These are phyloP conservation scores for Trematomus loennbergii DNA, from an alignment of 2,113 vertebrate genomes.

Conservation along the genomic window DNA sequence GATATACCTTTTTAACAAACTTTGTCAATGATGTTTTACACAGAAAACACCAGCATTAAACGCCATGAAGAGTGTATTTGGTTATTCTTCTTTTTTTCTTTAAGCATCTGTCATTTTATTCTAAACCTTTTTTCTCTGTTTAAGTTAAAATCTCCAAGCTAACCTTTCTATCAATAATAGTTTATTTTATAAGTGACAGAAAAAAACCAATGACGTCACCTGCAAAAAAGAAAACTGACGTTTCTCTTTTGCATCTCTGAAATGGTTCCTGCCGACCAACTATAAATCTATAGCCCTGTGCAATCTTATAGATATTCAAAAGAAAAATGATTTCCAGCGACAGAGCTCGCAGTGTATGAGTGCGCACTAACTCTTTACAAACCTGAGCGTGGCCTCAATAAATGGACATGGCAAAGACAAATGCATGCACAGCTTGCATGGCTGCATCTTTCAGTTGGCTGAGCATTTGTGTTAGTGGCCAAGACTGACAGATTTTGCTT, in stretches of 20 bases:
- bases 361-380: neutral
- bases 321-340: slow-evolving; percentile 2
- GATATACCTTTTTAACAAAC: neutral
- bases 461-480: slow-evolving; percentile 55
- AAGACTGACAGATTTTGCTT: slow-evolving; percentile 32
- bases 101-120: neutral
- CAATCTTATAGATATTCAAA: neutral
- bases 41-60: too few species aligned
- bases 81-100: neutral
- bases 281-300: neutral
- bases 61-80: neutral
- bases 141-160: neutral
- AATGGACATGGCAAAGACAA: slow-evolving; percentile 21
- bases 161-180: neutral
- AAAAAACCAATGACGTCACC: slow-evolving; percentile 48
- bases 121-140: neutral
- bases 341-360: neutral
- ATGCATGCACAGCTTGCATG: slow-evolving; percentile 49
- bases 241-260: neutral
- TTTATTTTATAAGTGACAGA: slow-evolving; percentile 3
- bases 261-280: neutral
- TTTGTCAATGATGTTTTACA: neutral
- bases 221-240: neutral
- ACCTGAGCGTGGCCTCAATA: slow-evolving; percentile 10
- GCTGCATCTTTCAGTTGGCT: slow-evolving; percentile 60